Evolutionary conservation across 2,113 vertebrate species (phyloP).

Genomic region (Sapajus apella): DNA sequence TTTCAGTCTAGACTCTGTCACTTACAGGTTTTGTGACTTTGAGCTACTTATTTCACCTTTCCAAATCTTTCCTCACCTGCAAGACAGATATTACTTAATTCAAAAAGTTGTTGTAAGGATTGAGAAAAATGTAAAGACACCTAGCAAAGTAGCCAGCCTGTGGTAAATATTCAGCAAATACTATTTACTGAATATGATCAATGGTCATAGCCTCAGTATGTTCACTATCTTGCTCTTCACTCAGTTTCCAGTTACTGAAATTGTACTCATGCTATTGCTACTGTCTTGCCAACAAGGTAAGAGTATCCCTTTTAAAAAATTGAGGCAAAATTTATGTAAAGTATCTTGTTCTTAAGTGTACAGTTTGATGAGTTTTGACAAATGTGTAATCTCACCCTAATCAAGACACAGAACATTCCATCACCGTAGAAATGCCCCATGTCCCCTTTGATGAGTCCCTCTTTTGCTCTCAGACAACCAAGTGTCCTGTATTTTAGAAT

Average conservation of each 20-base stretch:
- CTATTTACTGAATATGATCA: not conserved
- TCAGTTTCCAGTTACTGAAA: not conserved
- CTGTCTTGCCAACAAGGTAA: not conserved
- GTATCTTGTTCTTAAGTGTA: not conserved
- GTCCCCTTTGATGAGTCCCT: not conserved
- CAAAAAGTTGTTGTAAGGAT: not conserved
- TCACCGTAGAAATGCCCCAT: not conserved
- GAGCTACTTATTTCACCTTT: not conserved
- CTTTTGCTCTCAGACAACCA: not conserved
- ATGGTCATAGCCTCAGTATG: not conserved
- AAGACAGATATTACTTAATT: not conserved
- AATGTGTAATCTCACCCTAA: not conserved
- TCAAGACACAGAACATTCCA: not conserved
- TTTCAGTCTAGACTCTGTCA: not conserved
- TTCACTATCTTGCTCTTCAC: not conserved
- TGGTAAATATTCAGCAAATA: not conserved
- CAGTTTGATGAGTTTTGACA: not conserved
- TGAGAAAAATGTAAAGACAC: not conserved
- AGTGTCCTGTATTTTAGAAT: not conserved
- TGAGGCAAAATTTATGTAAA: not conserved
- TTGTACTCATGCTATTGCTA: not conserved
- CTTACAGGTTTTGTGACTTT: not conserved
- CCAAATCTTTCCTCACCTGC: not conserved
- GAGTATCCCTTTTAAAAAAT: not conserved
- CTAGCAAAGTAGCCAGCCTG: not conserved